Base-by-base conservation (phyloP, 2,113 vertebrate species). In the Uria lomvia region DNA sequence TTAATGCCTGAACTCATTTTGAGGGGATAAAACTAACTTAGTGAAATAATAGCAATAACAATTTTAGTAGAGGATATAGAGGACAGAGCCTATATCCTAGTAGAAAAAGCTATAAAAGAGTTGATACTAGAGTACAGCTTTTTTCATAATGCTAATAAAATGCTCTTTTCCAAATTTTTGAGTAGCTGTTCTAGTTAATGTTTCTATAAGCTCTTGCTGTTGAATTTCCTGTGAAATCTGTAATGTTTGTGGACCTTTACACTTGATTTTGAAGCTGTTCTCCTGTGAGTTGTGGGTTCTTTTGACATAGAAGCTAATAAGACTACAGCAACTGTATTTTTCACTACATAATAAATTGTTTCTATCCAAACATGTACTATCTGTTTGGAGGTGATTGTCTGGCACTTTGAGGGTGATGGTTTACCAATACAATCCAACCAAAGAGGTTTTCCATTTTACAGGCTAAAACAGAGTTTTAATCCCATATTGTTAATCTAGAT, bases 271-370 rank as follows among this genome's bases (percentile, higher is more conserved):
- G 92, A 88, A 56, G 75, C 40, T 74, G 66, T 53, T 96, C 32
- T 96, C 32, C 42, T 67, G 27, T 82, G 73, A 29, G 30, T 92
- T 96, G 27, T 79, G 19, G 26, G 32, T 27, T 16, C 40, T 96
- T 88, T 95, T 96, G 92, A 50, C 32, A 45, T 53, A 70, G 63
- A 82, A 89, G 70, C 62, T 92, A 62, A 63, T 96, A 62, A 21
- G 27, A 70, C 82, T 86, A 53, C n/a, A 96, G 71, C 86, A 95
- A 20, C 84, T 96, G n/a, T 96, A 92, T 96, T 97, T 97, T 96
- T 90, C 63, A 26, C 5, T 77, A 75, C 36, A 29, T 90, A 95
- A 97, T 96, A 97, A 96, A 96, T 78, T 45, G 62, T 63, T 95
- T 88, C 92, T 93, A 36, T 84, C 11, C 21, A 72, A 95, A 36